A percentile compares a stretch with the other conserved stretches of the same genome.
phyloP scores from a whole-genome alignment of 2,797 vertebrate species.

The Anabas testudineus region DNA sequence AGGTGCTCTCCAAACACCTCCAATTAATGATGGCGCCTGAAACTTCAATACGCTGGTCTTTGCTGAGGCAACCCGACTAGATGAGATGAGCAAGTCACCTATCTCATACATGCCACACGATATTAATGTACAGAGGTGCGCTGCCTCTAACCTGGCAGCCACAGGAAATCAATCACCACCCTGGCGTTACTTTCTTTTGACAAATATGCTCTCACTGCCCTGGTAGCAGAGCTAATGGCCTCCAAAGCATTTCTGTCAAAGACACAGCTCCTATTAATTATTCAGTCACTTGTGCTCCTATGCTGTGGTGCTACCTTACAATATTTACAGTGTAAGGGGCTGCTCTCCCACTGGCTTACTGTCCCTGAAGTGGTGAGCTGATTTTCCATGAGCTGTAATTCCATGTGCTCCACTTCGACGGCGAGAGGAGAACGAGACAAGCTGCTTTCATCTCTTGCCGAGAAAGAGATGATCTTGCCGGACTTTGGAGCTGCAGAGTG shows the following conservation, averaged over 20 bases:
- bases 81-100: conserved; percentile 73
- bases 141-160: conserved; percentile 76
- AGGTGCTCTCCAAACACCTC: conserved; percentile 51
- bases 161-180: conserved; percentile 77
- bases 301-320: conserved; percentile 73
- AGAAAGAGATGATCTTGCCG: conserved; percentile 32
- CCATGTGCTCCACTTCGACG: conserved; percentile 59
- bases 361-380: conserved; percentile 59
- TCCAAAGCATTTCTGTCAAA: conserved; percentile 83
- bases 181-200: conserved; percentile 74
- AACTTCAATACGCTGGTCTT: conserved; percentile 65
- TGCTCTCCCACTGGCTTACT: conserved; percentile 50
- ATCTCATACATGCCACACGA: conserved; percentile 77
- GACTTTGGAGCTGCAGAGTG: conserved; percentile 50
- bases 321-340: conserved; percentile 77
- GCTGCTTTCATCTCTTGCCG: conserved; percentile 54
- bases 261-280: conserved; percentile 82
- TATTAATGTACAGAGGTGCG: conserved; percentile 76
- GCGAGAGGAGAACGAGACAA: conserved; percentile 19
- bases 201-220: conserved; percentile 77
- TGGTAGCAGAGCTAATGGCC: conserved; percentile 81
- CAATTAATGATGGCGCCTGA: conserved; percentile 78
- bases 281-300: conserved; percentile 77
- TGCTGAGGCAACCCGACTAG: conserved; percentile 43
- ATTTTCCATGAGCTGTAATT: conserved; percentile 63